Base-by-base conservation (phyloP, 2,113 vertebrate species). In the Dendropsophus ebraccatus region DNA sequence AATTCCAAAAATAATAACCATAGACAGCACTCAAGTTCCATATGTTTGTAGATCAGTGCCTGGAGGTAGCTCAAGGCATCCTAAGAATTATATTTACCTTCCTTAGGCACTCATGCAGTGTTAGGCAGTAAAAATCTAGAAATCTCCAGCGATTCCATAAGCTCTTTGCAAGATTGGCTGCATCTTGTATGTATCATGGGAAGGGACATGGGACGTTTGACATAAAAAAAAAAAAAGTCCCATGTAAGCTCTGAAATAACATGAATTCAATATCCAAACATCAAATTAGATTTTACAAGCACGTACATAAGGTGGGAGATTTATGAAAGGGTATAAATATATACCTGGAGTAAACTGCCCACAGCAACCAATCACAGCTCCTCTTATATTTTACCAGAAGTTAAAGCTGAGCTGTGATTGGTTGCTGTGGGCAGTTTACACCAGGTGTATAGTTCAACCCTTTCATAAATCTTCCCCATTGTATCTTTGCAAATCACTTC, bases 41-140 rank as follows among this genome's bases (percentile, higher is more conserved):
- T 62, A 80, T 80, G 78, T 80, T 80, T 80, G 23, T 32, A 56
- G 62, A 80, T 41, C 78, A 80, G 54, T 25, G 78, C 52, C 32
- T 56, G 21, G 56, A 62, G 78, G 56, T 5, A 80, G 78, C 54
- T 16, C 25, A 35, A 45, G 78, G 78, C 78, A 23, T 62, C 30
- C 12, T 17, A 80, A 17, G 17, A 54, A 54, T 54, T 28, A 77
- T 54, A 77, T 54, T 77, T 47, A 77, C 49, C 73, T 77, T 56
- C 23, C 50, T 32, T 76, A 76, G 7, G 49, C 16, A 54, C 54
- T 77, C 25, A 32, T 35, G 9, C 75, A 54, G 49, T 23, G 16
- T 25, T 77, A 30, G 32, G 74, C 19, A 6, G 5, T 25, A 77
- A 13, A n/a, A 77, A 21, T 49, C 25, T 45, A 32, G 49, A 30